These are phyloP conservation scores for Oophaga pumilio DNA, from an alignment of 2,113 vertebrate genomes.

Conservation along the genomic window DNA sequence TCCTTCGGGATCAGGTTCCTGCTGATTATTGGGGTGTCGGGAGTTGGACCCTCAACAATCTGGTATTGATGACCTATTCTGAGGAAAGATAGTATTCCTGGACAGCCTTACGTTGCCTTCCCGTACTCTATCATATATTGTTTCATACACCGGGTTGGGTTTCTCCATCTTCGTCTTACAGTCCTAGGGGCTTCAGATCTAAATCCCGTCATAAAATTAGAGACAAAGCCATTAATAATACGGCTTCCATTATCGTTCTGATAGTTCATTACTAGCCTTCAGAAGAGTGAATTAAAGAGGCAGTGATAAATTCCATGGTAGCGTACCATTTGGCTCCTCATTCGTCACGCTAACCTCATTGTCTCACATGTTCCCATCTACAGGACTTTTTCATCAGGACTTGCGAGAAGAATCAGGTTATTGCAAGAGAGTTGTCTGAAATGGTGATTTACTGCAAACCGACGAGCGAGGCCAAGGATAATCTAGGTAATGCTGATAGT, in stretches of 20 bases:
- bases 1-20: too few species aligned
- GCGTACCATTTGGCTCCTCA: slow-evolving; percentile 5
- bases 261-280: slow-evolving; percentile 5
- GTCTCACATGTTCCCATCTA: slow-evolving; percentile 24
- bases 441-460: slow-evolving; percentile 95
- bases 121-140: too few species aligned
- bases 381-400: slow-evolving; percentile 83
- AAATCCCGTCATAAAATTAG: neutral
- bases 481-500: slow-evolving; percentile 76
- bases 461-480: slow-evolving; percentile 93
- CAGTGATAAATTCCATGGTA: neutral
- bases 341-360: slow-evolving; percentile 35
- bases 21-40: too few species aligned
- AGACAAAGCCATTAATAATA: neutral
- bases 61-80: too few species aligned
- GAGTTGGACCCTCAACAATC: too few species aligned
- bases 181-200: neutral
- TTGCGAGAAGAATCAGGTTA: slow-evolving; percentile 86
- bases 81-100: too few species aligned
- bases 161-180: too few species aligned
- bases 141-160: too few species aligned
- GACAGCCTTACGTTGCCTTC: too few species aligned
- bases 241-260: neutral
- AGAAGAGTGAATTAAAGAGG: neutral
- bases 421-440: slow-evolving; percentile 94